A percentile compares a stretch with the other conserved stretches of the same genome.
These are phyloP conservation scores for Nycticebus coucang DNA, from an alignment of 2,113 vertebrate genomes.

Conservation along the genomic window DNA sequence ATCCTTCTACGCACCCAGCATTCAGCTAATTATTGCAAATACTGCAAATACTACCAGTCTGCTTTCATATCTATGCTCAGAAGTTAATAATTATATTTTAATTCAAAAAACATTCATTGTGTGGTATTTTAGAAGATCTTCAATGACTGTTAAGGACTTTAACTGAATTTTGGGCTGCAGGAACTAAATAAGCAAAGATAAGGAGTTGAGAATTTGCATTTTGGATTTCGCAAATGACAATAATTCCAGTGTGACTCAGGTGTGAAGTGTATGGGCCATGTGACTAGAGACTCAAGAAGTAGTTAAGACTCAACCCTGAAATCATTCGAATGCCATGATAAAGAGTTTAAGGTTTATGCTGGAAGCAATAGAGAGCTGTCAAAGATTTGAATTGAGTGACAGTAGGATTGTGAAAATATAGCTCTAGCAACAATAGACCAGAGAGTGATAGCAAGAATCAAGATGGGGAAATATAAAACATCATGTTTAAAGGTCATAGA, in stretches of 20 bases:
- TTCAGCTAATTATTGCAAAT: slow-evolving; percentile 5
- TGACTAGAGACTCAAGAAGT: background rate
- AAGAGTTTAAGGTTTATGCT: background rate
- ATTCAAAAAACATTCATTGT: background rate
- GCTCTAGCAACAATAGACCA: background rate
- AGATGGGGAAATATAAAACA: background rate
- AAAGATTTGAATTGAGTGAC: background rate
- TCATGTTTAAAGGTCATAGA: background rate
- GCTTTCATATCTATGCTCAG: slow-evolving; percentile 4
- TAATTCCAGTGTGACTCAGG: background rate
- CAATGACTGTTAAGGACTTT: background rate
- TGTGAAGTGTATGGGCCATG: background rate
- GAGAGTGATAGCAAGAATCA: background rate
- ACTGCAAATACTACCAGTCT: background rate
- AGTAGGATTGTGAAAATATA: background rate
- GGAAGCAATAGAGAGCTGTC: background rate
- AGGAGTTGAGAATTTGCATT: background rate
- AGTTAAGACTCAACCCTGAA: background rate
- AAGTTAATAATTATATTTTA: background rate
- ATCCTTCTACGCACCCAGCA: background rate
- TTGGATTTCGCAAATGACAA: background rate
- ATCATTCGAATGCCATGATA: background rate
- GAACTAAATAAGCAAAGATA: background rate
- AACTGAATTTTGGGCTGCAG: slow-evolving; percentile 22
- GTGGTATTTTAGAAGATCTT: background rate